phyloP scores from a whole-genome alignment of 2,888 invertebrate genomes.

The Formica aserva region DNA sequence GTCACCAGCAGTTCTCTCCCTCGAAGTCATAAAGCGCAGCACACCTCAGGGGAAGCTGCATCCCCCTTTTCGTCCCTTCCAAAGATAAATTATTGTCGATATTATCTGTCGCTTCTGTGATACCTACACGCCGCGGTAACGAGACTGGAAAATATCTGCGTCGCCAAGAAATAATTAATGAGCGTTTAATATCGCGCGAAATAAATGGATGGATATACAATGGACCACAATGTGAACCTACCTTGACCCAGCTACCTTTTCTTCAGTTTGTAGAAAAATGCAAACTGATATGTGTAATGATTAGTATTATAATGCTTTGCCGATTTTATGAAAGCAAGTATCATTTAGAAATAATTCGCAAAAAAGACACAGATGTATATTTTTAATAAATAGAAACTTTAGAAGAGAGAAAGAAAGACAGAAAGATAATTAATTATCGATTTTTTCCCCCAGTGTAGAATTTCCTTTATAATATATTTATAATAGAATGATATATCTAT shows the following conservation, averaged over 20 bases:
- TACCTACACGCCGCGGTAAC: slow-evolving; percentile 32
- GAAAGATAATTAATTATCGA: neutral
- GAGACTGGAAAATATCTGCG: neutral
- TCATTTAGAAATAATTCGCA: neutral
- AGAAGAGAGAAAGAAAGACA: neutral
- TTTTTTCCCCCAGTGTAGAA: neutral
- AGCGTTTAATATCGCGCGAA: slow-evolving; percentile 27
- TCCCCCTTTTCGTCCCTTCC: neutral
- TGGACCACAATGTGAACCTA: neutral
- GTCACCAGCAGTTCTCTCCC: slow-evolving; percentile 42
- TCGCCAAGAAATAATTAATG: slow-evolving; percentile 29
- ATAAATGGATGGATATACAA: slow-evolving; percentile 17
- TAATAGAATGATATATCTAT: neutral
- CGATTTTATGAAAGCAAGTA: neutral
- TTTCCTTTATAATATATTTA: neutral
- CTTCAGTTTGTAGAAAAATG: neutral
- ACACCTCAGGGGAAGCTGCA: slow-evolving; percentile 3
- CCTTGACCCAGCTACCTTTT: neutral
- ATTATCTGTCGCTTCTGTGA: slow-evolving; percentile 27
- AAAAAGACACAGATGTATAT: neutral
- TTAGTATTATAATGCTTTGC: neutral
- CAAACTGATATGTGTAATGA: neutral
- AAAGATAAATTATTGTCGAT: slow-evolving; percentile 46
- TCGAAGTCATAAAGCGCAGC: slow-evolving; percentile 14
- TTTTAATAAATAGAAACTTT: neutral